phyloP scores from a whole-genome alignment of 1,140 invertebrate genomes.

The Eciton burchellii region DNA sequence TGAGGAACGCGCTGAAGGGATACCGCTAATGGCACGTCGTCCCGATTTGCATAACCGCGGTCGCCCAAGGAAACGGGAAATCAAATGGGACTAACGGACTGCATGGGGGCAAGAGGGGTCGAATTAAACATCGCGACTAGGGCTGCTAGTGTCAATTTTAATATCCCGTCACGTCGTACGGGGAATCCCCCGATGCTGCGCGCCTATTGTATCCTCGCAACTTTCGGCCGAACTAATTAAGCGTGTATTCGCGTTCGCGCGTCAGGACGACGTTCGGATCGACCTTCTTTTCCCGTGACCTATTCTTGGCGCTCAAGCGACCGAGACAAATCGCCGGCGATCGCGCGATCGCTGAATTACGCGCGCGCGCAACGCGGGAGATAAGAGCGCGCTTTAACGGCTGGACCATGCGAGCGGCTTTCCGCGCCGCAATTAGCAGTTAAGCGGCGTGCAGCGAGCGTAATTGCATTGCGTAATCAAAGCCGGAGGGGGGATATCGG shows the following conservation, averaged over 20 bases:
- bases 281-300: background rate
- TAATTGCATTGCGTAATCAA: slow-evolving; percentile 53
- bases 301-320: background rate
- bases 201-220: too few relatives aligned
- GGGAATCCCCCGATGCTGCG: too few relatives aligned
- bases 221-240: too few relatives aligned
- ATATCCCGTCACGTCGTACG: background rate
- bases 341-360: slow-evolving; percentile 19
- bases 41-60: slow-evolving; percentile 58
- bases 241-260: background rate
- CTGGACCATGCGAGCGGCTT: background rate
- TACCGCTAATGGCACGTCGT: slow-evolving; percentile 55
- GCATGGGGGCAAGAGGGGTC: background rate
- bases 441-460: background rate
- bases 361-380: background rate
- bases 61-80: slow-evolving; percentile 31
- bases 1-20: slow-evolving; percentile 46
- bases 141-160: background rate
- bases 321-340: slow-evolving; percentile 18
- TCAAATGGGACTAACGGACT: background rate
- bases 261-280: background rate
- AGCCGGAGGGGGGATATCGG: background rate
- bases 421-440: slow-evolving; percentile 56
- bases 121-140: slow-evolving; percentile 20
- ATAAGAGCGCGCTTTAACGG: slow-evolving; percentile 38